Evolutionary conservation across 1,140 invertebrate genomes (phyloP), one percentile per base, ranked within the genome.

Genomic region (Cardiocondyla obscurior): DNA sequence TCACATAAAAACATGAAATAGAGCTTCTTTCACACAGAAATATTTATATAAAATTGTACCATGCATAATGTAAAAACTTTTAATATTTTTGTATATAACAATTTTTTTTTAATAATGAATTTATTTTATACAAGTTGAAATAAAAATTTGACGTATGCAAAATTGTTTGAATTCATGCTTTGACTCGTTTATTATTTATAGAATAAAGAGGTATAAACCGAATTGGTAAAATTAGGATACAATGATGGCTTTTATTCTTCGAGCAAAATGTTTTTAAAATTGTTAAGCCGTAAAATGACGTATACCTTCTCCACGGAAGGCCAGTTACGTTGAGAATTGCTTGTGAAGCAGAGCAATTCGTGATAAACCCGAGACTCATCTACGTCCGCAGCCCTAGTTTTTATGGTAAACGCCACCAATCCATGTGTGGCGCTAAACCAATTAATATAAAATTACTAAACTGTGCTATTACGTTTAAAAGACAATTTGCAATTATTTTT

Each of bases 341-440:
- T 92, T 44, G 93, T 93, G 91, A 94, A 94, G 90, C 92, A 94
- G 86, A 94, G 92, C 88, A 94, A 93, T 91, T 94, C 93, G 60
- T 94, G 92, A 92, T 94, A 94, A 90, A 94, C 93, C 92, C 93
- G 90, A 62, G 93, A 93, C 74, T 94, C 93, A 91, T 91, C 93
- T 92, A 93, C 85, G 88, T 94, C 94, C 90, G 88, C 89, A 86
- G 87, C 90, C 89, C 91, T 94, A 92, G 93, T 91, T 91, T 93
- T 94, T 92, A 94, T 94, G 88, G 93, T 93, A 93, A 94, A 94
- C 83, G 90, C 91, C 89, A 93, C 92, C 89, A 93, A 90, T 87
- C 90, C 89, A 88, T 90, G 89, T 85, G 90, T 92, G 89, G 92
- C 90, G 89, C 93, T 94, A 92, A 92, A 94, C 77, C 82, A 83